phyloP scores from a whole-genome alignment of 2,888 invertebrate species.

The Scaptomyza reducta region DNA sequence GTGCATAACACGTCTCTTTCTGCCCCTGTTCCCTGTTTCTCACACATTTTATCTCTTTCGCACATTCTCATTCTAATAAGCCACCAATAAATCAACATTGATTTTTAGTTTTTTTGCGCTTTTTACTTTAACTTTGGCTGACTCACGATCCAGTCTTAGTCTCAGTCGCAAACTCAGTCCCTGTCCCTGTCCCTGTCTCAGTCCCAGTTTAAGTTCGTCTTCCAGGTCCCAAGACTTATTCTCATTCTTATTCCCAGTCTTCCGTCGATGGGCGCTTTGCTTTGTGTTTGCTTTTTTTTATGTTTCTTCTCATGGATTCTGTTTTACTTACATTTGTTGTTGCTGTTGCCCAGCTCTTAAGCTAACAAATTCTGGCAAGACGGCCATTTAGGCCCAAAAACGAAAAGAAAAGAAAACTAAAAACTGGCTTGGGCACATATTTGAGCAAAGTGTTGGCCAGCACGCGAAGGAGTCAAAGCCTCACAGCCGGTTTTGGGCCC shows the following conservation, averaged over 20 bases:
- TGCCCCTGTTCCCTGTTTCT: slow-evolving; percentile 1
- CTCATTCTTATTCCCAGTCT: slow-evolving; percentile 59
- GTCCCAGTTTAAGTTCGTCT: slow-evolving; percentile 38
- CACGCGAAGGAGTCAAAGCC: slow-evolving; percentile 55
- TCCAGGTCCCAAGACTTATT: slow-evolving; percentile 51
- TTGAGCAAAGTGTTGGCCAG: slow-evolving; percentile 76
- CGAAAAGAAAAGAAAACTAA: slow-evolving; percentile 17
- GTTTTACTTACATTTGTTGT: slow-evolving; percentile 26
- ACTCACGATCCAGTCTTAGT: slow-evolving; percentile 71
- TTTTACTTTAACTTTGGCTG: slow-evolving; percentile 65
- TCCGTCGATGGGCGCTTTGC: slow-evolving; percentile 70
- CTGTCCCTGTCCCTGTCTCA: slow-evolving; percentile 19
- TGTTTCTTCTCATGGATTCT: slow-evolving; percentile 40
- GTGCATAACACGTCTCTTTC: slow-evolving; percentile 32
- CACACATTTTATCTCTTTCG: slow-evolving; percentile 27
- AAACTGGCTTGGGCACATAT: slow-evolving; percentile 78
- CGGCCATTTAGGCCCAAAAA: slow-evolving; percentile 58
- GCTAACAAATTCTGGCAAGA: slow-evolving; percentile 77
- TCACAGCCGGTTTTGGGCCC: slow-evolving; percentile 53
- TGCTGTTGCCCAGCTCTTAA: slow-evolving; percentile 43
- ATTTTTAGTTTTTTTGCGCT: slow-evolving; percentile 58
- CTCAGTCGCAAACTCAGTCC: slow-evolving; percentile 37
- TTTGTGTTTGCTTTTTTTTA: slow-evolving; percentile 45
- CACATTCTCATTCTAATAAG: slow-evolving; percentile 70
- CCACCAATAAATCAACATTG: slow-evolving; percentile 77